phyloP scores from a whole-genome alignment of 1,140 invertebrate genomes.

The Mactra quadrangularis region DNA sequence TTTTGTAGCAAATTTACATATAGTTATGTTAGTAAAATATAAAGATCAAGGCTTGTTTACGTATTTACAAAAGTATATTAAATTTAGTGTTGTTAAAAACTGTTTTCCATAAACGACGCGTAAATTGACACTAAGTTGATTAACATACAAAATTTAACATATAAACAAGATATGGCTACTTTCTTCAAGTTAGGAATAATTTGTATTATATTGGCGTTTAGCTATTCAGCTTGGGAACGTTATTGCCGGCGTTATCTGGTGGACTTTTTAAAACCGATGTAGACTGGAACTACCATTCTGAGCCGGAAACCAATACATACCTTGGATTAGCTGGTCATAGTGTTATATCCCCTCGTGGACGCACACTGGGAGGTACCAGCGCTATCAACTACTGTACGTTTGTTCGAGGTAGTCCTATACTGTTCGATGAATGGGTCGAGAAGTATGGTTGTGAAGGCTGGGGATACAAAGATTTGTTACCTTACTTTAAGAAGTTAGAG shows the following conservation, averaged over 20 bases:
- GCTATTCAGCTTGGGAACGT: background rate
- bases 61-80: no score
- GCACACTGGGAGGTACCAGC: conserved; percentile 89
- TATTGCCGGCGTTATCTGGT: no score
- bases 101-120: no score
- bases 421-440: conserved; percentile 96
- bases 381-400: conserved; percentile 98
- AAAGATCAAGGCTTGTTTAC: no score
- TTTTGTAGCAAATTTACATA: no score
- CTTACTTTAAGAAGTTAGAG: conserved; percentile 85
- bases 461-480: conserved; percentile 92
- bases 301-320: conserved; percentile 89
- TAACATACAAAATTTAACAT: no score
- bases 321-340: conserved; percentile 90
- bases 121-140: no score
- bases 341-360: conserved; percentile 62
- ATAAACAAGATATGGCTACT: no score
- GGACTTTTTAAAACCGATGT: conserved; percentile 77
- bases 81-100: no score
- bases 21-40: no score
- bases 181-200: no score
- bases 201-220: no score
- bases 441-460: conserved; percentile 93
- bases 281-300: conserved; percentile 96
- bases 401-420: conserved; percentile 93